phyloP scores from a whole-genome alignment of 2,888 invertebrate species.

The Phytoseiulus persimilis region DNA sequence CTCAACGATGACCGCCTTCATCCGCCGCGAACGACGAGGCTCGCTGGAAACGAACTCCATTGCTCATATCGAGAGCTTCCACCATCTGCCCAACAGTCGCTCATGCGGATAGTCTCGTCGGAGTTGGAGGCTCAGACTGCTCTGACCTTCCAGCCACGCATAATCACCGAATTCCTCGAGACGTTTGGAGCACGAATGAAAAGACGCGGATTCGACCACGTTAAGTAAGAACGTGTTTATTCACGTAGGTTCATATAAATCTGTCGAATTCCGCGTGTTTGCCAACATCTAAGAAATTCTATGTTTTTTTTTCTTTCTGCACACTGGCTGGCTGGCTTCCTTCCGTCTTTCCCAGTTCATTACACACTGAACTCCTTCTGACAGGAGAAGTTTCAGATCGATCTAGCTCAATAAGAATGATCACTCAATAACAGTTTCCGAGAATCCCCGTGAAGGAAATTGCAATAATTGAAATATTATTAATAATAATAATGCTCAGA shows the following conservation, averaged over 20 bases:
- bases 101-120: no score
- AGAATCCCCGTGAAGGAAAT: neutral
- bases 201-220: neutral
- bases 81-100: no score
- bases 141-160: no score
- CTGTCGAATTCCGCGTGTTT: neutral
- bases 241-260: neutral
- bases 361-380: neutral
- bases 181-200: no score
- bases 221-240: neutral
- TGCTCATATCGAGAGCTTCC: no score
- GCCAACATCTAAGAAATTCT: neutral
- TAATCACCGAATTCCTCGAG: no score
- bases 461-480: neutral
- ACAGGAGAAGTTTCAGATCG: neutral
- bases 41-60: no score
- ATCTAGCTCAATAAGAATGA: neutral
- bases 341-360: neutral
- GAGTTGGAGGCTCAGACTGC: no score
- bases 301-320: neutral
- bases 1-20: no score
- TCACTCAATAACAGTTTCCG: neutral
- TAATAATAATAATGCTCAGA: conserved; percentile 5
- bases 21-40: no score
- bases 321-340: neutral